Evolutionary conservation across 37 sponge, comb jelly and placozoan genomes (phyloP).

Genomic region (Halisarca cf. caerulea): DNA sequence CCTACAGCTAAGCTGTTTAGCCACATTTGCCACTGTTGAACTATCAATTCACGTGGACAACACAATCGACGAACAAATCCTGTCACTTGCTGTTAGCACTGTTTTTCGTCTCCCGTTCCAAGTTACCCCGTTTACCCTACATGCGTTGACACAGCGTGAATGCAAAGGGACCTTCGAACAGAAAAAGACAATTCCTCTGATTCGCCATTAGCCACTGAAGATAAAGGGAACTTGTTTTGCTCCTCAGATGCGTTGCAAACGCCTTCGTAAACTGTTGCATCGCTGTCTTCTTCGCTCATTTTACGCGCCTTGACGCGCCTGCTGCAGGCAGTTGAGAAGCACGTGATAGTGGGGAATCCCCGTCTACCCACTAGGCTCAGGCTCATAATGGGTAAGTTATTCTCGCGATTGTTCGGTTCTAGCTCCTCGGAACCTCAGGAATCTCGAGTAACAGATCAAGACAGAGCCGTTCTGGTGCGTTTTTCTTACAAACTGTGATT

Average conservation of each 20-base stretch:
- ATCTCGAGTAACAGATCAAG: constrained; percentile 82
- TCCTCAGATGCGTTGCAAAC: not conserved
- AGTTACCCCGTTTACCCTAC: too few species aligned
- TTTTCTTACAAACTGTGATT: not conserved
- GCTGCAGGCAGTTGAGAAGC: not conserved
- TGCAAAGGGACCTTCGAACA: too few species aligned
- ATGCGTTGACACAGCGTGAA: too few species aligned
- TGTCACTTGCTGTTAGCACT: too few species aligned
- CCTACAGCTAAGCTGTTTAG: too few species aligned
- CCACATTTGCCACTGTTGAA: too few species aligned
- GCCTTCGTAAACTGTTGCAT: constrained; percentile 46
- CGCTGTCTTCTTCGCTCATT: constrained; percentile 58
- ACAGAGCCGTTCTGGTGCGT: constrained; percentile 88
- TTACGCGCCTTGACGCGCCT: not conserved
- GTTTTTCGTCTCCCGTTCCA: too few species aligned
- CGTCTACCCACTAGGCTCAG: not conserved
- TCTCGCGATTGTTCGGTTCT: not conserved
- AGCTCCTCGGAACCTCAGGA: not conserved
- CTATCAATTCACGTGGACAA: too few species aligned
- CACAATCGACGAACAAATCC: too few species aligned
- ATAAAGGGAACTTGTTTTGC: too few species aligned
- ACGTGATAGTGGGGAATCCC: constrained; percentile 1
- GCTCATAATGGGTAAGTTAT: constrained; percentile 23
- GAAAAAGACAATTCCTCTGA: too few species aligned
- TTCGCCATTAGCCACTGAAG: too few species aligned